These are phyloP conservation scores for Ailuropoda melanoleuca DNA, from an alignment of 2,113 vertebrate species.

Conservation along the genomic window DNA sequence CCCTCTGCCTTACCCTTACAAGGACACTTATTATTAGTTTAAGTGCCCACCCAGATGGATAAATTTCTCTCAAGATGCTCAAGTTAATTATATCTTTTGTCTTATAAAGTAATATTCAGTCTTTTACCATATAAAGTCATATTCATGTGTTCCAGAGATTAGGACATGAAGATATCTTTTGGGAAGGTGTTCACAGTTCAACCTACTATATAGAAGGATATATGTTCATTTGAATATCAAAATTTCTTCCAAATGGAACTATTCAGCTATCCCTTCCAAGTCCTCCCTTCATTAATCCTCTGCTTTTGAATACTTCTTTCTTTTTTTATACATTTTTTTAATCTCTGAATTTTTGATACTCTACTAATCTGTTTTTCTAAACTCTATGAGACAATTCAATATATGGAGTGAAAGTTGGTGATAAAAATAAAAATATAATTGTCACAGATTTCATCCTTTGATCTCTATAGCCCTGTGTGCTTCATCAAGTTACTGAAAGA, in stretches of 20 bases:
- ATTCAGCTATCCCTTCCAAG: not conserved
- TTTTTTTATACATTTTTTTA: not conserved
- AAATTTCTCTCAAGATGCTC: not conserved
- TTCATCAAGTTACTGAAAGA: not conserved
- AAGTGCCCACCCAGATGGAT: not conserved
- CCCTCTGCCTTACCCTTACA: not conserved
- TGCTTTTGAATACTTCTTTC: not conserved
- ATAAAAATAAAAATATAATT: not conserved
- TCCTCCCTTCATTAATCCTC: not conserved
- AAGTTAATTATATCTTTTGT: not conserved
- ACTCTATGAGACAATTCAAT: not conserved
- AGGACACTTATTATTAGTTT: not conserved
- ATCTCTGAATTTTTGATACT: not conserved
- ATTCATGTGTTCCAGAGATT: not conserved
- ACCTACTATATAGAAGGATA: not conserved
- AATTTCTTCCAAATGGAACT: not conserved
- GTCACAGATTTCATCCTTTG: not conserved
- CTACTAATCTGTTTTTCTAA: not conserved
- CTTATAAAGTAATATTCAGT: not conserved
- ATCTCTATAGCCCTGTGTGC: not conserved
- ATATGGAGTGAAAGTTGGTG: not conserved
- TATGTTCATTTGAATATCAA: not conserved
- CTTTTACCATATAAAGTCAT: not conserved
- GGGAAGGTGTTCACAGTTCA: not conserved
- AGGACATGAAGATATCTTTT: not conserved